A percentile compares a stretch with the other conserved stretches of the same genome.
These are phyloP conservation scores for Ptychoptera albimana DNA, from an alignment of 2,888 invertebrate species.

Conservation along the genomic window DNA sequence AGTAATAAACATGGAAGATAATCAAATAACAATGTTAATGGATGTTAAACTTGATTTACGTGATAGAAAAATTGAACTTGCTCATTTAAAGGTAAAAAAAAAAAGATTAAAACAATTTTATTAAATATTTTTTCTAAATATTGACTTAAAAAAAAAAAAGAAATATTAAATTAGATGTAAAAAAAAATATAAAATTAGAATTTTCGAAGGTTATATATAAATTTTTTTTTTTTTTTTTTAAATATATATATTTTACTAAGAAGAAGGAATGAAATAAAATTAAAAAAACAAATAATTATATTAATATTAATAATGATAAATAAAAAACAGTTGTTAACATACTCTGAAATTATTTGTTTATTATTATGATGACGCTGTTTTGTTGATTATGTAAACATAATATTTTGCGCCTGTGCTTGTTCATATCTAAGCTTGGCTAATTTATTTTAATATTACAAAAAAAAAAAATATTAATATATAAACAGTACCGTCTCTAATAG, in stretches of 20 bases:
- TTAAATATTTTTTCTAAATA: not conserved
- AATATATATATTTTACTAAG: too few relatives aligned
- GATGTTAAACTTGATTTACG: constrained; percentile 29
- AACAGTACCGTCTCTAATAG: not conserved
- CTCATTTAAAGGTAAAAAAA: constrained; percentile 22
- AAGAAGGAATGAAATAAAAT: not conserved
- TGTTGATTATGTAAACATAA: not conserved
- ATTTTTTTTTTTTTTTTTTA: too few relatives aligned
- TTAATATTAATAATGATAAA: not conserved
- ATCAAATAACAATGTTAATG: constrained; percentile 27
- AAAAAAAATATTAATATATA: not conserved
- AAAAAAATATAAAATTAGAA: not conserved
- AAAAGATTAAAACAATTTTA: not conserved
- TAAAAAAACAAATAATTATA: not conserved
- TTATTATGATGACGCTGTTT: not conserved
- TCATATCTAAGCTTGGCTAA: not conserved
- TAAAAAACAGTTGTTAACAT: not conserved
- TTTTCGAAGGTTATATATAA: too few relatives aligned
- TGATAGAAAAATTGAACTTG: constrained; percentile 24
- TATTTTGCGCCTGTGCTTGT: not conserved
- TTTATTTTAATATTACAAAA: not conserved
- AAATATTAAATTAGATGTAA: not conserved
- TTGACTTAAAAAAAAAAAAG: not conserved
- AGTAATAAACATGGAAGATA: constrained; percentile 20
- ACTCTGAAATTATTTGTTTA: not conserved